phyloP scores from a whole-genome alignment of 1,140 invertebrate species.

The Hyles vespertilio region DNA sequence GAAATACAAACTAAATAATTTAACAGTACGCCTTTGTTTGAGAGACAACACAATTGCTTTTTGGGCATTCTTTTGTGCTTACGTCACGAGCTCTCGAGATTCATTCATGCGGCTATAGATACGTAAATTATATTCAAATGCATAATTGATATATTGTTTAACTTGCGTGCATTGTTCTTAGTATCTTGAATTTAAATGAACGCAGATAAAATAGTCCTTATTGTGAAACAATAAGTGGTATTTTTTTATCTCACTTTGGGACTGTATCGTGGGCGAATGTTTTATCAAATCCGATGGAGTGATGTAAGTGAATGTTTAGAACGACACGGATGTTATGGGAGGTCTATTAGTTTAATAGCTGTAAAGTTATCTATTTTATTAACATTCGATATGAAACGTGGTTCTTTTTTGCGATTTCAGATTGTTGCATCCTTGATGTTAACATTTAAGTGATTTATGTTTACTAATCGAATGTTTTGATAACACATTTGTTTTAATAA shows the following conservation, averaged over 20 bases:
- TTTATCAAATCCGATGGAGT: slow-evolving; percentile 62
- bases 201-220: slow-evolving; percentile 2
- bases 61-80: background rate
- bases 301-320: slow-evolving; percentile 46
- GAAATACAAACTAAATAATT: no score
- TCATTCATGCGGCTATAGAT: background rate
- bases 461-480: no score
- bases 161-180: slow-evolving; percentile 1
- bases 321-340: slow-evolving; percentile 23
- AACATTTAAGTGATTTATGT: no score
- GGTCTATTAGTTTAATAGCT: slow-evolving; percentile 8
- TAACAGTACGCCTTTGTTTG: no score
- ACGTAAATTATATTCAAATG: slow-evolving; percentile 4
- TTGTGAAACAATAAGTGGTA: slow-evolving; percentile 3
- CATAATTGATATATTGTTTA: slow-evolving; percentile 6
- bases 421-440: no score
- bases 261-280: slow-evolving; percentile 51
- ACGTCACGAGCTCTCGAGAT: no score
- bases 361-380: slow-evolving; percentile 4
- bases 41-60: background rate
- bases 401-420: background rate
- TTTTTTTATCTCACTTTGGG: background rate
- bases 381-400: background rate
- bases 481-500: background rate
- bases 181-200: background rate